Conservation (phyloP, 2,113 vertebrate species). For the Bettongia penicillata region DNA sequence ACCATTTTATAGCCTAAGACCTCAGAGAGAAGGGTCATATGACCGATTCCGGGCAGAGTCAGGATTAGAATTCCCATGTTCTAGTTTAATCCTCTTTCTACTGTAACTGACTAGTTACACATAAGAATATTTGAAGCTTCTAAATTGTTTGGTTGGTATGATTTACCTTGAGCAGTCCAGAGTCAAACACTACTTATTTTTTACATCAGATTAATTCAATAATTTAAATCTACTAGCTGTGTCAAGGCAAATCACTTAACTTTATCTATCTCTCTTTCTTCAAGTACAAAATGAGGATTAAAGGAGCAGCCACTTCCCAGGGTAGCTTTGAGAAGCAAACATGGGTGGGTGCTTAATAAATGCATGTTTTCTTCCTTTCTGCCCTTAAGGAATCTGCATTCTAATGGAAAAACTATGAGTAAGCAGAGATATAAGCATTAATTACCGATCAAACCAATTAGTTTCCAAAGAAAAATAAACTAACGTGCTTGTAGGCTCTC, state of each 20-base stretch:
- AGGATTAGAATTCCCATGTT: background rate
- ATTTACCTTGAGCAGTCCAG: slow-evolving; percentile 48
- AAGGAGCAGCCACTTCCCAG: background rate
- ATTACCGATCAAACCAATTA: slow-evolving; percentile 68
- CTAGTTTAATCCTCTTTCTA: background rate
- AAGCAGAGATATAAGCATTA: background rate
- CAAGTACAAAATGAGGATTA: background rate
- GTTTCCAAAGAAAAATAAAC: slow-evolving; percentile 67
- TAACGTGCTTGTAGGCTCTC: slow-evolving; percentile 31
- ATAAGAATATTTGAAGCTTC: slow-evolving; percentile 37
- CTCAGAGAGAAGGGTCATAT: background rate
- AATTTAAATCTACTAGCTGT: slow-evolving; percentile 26
- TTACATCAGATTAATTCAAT: slow-evolving; percentile 68
- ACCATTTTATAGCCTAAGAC: background rate
- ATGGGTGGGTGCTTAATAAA: background rate
- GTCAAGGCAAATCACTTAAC: background rate
- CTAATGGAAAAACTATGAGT: background rate
- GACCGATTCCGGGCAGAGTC: slow-evolving; percentile 5
- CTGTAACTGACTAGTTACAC: background rate
- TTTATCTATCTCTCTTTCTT: background rate
- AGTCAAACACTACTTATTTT: slow-evolving; percentile 72
- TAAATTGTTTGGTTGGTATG: slow-evolving; percentile 53
- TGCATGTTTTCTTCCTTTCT: background rate
- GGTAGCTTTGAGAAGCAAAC: background rate
- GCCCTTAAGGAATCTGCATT: background rate